Percentiles rank a stretch among this genome's conserved stretches.
phyloP scores from a whole-genome alignment of 2,113 vertebrate species.

The Silurus meridionalis region DNA sequence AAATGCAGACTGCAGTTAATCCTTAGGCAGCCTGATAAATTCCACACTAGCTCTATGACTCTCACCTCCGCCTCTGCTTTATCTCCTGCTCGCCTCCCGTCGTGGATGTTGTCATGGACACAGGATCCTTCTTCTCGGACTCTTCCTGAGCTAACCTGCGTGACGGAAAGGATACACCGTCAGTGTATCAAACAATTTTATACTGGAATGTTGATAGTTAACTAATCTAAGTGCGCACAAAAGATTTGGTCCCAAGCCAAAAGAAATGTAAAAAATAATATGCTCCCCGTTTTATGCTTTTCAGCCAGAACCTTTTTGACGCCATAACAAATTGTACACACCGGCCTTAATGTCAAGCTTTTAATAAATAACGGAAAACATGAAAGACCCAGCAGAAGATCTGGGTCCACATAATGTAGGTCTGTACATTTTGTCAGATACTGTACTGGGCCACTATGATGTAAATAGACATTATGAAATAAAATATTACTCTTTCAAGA shows the following conservation, averaged over 20 bases:
- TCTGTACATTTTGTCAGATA: neutral
- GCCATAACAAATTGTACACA: neutral
- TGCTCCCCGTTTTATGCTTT: too few relatives aligned
- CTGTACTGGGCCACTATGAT: neutral
- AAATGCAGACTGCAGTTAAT: neutral
- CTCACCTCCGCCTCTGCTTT: slow-evolving; percentile 79
- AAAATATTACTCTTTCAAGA: neutral
- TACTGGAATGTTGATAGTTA: too few relatives aligned
- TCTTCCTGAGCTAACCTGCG: slow-evolving; percentile 74
- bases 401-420: neutral
- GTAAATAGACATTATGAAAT: neutral
- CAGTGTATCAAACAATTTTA: neutral
- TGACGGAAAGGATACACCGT: neutral
- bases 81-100: slow-evolving; percentile 65
- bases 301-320: too few relatives aligned
- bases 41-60: neutral
- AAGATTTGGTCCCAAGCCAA: too few relatives aligned
- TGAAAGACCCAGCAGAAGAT: neutral
- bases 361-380: neutral
- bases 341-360: neutral
- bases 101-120: slow-evolving; percentile 51
- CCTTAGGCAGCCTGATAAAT: neutral
- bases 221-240: too few relatives aligned
- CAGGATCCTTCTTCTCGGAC: slow-evolving; percentile 69
- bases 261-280: too few relatives aligned